Evolutionary conservation across 2,888 invertebrate genomes (phyloP).

Genomic region (Seira musarum): DNA sequence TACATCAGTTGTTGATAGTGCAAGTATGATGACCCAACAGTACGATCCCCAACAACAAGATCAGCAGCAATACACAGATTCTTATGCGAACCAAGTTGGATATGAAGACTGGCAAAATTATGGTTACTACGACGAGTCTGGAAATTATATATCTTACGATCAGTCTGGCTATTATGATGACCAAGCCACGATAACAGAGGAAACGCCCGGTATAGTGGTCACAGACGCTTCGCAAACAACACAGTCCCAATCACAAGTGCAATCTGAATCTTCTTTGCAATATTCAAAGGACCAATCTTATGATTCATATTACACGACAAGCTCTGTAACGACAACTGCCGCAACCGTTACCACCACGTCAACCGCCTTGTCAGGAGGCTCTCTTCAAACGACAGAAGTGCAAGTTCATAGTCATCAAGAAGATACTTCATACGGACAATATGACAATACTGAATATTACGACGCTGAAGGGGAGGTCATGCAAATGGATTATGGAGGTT

Average conservation of each 20-base stretch:
- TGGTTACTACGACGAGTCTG: constrained; percentile 70
- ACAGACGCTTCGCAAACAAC: constrained; percentile 24
- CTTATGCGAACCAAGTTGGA: constrained; percentile 66
- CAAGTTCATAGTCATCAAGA: constrained; percentile 44
- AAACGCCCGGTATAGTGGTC: constrained; percentile 17
- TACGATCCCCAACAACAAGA: not conserved
- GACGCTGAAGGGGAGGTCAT: constrained; percentile 53
- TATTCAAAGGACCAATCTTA: constrained; percentile 55
- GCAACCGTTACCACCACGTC: constrained; percentile 41
- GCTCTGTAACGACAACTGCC: constrained; percentile 4
- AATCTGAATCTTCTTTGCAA: constrained; percentile 27
- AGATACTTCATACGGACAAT: constrained; percentile 52
- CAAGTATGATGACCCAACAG: constrained; percentile 19
- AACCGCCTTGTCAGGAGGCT: constrained; percentile 26
- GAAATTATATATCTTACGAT: constrained; percentile 68
- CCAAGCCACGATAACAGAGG: constrained; percentile 53
- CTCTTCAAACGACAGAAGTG: constrained; percentile 52
- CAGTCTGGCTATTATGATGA: constrained; percentile 69
- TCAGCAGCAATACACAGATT: constrained; percentile 56
- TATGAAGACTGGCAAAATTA: constrained; percentile 69
- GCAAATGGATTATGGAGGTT: constrained; percentile 42
- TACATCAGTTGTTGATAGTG: constrained; percentile 51
- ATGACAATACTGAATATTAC: constrained; percentile 60
- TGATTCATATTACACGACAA: constrained; percentile 36
- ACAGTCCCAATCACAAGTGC: not conserved